phyloP scores from a whole-genome alignment of 2,888 invertebrate genomes.

The Spisula solida region DNA sequence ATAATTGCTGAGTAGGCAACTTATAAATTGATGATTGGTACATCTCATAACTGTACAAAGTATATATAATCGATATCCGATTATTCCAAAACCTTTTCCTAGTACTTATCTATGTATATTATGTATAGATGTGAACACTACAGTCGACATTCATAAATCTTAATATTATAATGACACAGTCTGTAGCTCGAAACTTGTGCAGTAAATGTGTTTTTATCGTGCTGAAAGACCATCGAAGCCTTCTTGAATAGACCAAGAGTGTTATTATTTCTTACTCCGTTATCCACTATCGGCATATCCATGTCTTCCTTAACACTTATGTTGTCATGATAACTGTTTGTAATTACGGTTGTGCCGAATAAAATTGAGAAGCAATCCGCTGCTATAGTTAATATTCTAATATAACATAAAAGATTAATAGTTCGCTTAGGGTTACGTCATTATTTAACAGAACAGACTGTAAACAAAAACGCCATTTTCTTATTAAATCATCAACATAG shows the following conservation, averaged over 20 bases:
- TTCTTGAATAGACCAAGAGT: not conserved
- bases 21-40: not conserved
- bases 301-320: not conserved
- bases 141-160: not conserved
- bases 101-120: not conserved
- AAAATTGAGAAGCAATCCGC: not conserved
- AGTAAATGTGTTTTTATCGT: slow-evolving; percentile 16
- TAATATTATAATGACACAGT: not conserved
- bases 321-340: not conserved
- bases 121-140: not conserved
- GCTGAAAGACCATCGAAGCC: not conserved
- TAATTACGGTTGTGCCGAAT: not conserved
- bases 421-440: no score
- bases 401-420: no score
- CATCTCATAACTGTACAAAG: not conserved
- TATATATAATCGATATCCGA: not conserved
- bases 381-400: no score
- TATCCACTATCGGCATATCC: not conserved
- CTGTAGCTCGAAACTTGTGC: not conserved
- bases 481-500: no score
- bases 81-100: not conserved
- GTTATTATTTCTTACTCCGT: not conserved
- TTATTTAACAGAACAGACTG: no score
- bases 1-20: slow-evolving; percentile 2
- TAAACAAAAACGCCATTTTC: no score